Conservation (phyloP, 2,797 vertebrate species). For the Glossophaga mutica region DNA sequence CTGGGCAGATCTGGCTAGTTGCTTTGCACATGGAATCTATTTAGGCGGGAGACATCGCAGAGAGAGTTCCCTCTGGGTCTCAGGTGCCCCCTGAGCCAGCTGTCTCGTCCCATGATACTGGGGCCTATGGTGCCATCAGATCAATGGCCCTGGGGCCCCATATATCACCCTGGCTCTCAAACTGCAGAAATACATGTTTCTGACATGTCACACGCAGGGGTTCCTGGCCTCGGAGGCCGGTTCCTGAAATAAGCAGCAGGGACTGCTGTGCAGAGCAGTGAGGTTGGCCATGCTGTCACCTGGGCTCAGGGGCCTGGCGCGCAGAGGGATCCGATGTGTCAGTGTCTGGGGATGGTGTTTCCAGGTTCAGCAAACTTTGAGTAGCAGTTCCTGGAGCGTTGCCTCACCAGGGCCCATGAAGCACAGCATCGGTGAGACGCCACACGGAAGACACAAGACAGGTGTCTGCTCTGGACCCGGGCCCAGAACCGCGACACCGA, state of each 20-base stretch:
- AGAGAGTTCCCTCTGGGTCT: too few relatives aligned
- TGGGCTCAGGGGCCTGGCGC: background rate
- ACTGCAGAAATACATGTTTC: background rate
- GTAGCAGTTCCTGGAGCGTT: background rate
- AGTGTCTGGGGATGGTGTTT: background rate
- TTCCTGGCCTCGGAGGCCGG: too few relatives aligned
- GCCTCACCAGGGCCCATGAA: background rate
- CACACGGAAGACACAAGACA: background rate
- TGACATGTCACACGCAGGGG: rapidly evolving
- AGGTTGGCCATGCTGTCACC: background rate
- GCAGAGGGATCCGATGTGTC: rapidly evolving
- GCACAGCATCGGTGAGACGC: background rate
- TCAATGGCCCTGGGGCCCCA: rapidly evolving
- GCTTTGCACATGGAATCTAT: background rate
- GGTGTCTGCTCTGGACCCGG: background rate
- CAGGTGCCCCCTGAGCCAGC: rapidly evolving
- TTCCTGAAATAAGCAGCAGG: background rate
- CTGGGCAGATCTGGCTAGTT: background rate
- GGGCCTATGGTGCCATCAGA: background rate
- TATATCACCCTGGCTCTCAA: background rate
- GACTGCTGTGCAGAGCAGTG: background rate
- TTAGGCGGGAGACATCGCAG: rapidly evolving
- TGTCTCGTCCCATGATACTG: rapidly evolving
- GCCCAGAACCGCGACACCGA: background rate
- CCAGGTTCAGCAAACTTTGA: background rate